Conservation (phyloP, 2,888 invertebrate species). For the Leptodirus hochenwartii region DNA sequence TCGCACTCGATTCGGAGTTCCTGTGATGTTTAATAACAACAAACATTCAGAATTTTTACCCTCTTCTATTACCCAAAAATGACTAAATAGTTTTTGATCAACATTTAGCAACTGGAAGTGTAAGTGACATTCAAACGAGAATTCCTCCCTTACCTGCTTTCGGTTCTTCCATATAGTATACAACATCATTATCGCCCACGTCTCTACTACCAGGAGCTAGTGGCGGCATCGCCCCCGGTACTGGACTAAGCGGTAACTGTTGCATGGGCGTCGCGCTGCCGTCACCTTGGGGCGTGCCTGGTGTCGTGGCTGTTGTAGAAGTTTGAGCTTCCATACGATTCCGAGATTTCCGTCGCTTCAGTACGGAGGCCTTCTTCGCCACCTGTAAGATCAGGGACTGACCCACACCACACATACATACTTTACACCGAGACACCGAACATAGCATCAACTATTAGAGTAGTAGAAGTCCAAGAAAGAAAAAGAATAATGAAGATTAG, state of each 20-base stretch:
- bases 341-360: conserved; percentile 49
- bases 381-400: conserved; percentile 55
- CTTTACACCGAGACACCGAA: conserved; percentile 29
- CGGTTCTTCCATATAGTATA: conserved; percentile 45
- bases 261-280: conserved; percentile 23
- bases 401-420: conserved; percentile 31
- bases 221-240: conserved; percentile 30
- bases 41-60: no score
- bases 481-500: no score
- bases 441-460: conserved; percentile 26
- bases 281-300: conserved; percentile 19
- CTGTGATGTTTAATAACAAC: conserved; percentile 14
- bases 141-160: conserved; percentile 30
- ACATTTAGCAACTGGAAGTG: background rate
- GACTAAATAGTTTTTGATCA: background rate
- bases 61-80: no score
- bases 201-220: no score
- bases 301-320: no score
- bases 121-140: background rate
- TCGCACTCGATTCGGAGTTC: conserved; percentile 27
- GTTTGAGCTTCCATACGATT: conserved; percentile 45
- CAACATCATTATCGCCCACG: conserved; percentile 46
- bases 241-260: conserved; percentile 1
- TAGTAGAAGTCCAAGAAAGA: conserved; percentile 12
- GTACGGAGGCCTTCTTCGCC: conserved; percentile 53